Conservation (phyloP, 2,888 invertebrate species). For the Nemurella pictetii region DNA sequence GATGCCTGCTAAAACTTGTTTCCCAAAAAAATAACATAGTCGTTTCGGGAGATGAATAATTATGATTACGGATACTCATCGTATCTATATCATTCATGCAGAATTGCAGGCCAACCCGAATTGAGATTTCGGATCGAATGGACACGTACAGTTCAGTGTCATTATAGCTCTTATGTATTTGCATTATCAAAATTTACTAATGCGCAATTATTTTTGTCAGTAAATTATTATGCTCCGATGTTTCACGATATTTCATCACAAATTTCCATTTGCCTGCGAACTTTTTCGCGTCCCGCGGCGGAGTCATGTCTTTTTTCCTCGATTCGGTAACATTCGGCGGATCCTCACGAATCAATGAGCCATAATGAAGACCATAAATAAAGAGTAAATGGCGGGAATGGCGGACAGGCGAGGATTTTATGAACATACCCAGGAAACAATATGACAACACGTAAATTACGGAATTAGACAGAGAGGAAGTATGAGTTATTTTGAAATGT, state of each 20-base stretch:
- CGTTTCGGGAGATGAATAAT: constrained; percentile 20
- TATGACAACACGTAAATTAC: constrained; percentile 50
- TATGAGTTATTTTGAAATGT: constrained; percentile 43
- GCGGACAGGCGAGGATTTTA: constrained; percentile 49
- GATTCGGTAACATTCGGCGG: constrained; percentile 38
- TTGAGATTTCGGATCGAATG: not conserved
- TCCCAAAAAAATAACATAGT: constrained; percentile 10
- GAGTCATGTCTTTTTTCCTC: constrained; percentile 29
- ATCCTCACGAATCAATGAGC: constrained; percentile 50
- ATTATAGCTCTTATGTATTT: constrained; percentile 25
- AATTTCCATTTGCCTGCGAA: constrained; percentile 43
- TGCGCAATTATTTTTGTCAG: constrained; percentile 39
- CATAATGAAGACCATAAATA: constrained; percentile 53
- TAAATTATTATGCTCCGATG: constrained; percentile 36
- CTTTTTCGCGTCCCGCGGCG: constrained; percentile 33
- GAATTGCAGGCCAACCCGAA: not conserved
- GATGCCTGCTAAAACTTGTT: constrained; percentile 19
- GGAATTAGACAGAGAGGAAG: constrained; percentile 46
- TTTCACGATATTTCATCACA: constrained; percentile 42
- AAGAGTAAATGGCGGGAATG: constrained; percentile 46
- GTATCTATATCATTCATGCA: constrained; percentile 11
- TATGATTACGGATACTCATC: constrained; percentile 14
- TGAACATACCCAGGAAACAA: constrained; percentile 49
- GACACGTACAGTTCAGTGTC: not conserved
- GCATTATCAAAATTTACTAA: constrained; percentile 42